These are phyloP conservation scores for Aegotheles bennettii DNA, from an alignment of 2,113 vertebrate species.

Conservation along the genomic window DNA sequence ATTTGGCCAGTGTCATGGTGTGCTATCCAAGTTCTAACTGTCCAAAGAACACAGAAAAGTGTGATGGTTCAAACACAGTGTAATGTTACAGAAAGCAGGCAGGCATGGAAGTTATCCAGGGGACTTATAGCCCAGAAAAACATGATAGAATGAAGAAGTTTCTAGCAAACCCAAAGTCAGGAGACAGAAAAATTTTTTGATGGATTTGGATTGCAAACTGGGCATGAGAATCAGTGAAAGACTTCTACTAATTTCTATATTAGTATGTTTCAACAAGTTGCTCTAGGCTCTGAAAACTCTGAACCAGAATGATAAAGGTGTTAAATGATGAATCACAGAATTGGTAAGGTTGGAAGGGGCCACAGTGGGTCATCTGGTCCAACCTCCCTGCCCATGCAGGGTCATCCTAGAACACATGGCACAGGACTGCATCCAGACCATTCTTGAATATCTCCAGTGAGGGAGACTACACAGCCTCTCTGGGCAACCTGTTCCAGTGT, in stretches of 20 bases:
- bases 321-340: background rate
- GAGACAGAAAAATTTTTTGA: background rate
- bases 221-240: background rate
- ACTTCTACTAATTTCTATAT: background rate
- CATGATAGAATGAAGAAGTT: background rate
- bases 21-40: background rate
- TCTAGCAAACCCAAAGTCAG: background rate
- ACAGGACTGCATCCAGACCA: no score
- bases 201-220: background rate
- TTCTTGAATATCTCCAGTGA: no score
- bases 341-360: no score
- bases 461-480: no score
- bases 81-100: background rate
- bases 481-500: no score
- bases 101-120: background rate
- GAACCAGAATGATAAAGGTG: background rate
- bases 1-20: background rate
- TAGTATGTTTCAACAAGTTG: background rate
- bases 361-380: no score
- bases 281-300: background rate
- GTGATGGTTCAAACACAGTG: background rate
- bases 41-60: background rate
- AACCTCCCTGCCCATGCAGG: no score
- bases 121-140: background rate
- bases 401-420: no score